Evolutionary conservation across 2,113 vertebrate species (phyloP), one percentile per base, ranked within the genome.

Genomic region (Lynx canadensis): DNA sequence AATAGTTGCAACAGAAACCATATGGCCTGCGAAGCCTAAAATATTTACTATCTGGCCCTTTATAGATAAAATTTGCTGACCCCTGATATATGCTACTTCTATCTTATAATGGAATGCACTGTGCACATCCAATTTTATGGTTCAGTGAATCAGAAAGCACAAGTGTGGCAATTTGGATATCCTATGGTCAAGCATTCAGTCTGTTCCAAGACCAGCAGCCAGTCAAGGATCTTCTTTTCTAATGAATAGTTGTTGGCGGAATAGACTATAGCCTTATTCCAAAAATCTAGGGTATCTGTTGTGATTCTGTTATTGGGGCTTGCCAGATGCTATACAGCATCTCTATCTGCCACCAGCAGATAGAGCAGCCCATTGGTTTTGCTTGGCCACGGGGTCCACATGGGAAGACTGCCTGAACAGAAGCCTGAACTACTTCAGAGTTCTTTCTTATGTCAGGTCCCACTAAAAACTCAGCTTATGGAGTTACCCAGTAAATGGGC

Each of bases 111-210:
- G 33, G 76, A 80, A 96, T 91, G 91, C 69, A 95, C 79, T 57
- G 50, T 94, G 83, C 83, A 97, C 93, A 96, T 97, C 68, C 84
- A 97, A 97, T 97, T 97, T 98, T 96, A 97, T 96, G 96, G 97
- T 94, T 96, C 93, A 78, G 23, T 92, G 90, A 41, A 45, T 95
- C 91, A 92, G 91, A 97, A 98, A 97, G 94, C 97, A 94, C 69
- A 94, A 69, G 90, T 96, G 95, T 97, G 92, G 96, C 63, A 95
- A 98, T 97, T 94, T 97, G 93, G 95, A 91, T 95, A 96, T 36
- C 74, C 94, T 79, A 52, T 97, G 95, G 97, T 97, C 92, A 96
- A 98, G 83, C 80, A 92, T 92, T 88, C 84, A 92, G 94, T 92
- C 74, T 95, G 50, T 94, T 96, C 91, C 57, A 71, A 90, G 92